phyloP scores from a whole-genome alignment of 2,888 invertebrate species.

The Steinernema hermaphroditum region DNA sequence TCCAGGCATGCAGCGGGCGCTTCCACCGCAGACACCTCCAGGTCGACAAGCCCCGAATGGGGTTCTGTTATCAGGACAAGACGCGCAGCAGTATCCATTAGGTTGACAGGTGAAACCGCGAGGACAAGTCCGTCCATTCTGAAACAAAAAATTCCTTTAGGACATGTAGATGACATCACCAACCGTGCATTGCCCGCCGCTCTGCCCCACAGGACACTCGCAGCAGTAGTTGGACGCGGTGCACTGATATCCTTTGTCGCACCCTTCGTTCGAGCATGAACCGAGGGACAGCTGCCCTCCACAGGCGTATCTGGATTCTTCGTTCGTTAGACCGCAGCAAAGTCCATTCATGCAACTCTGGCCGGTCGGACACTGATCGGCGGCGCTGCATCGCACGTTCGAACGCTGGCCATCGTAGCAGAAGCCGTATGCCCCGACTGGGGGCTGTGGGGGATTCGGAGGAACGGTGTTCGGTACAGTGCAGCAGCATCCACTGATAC shows the following conservation, averaged over 20 bases:
- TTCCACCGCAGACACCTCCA: constrained; percentile 58
- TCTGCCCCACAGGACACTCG: constrained; percentile 60
- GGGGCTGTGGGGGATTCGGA: neutral
- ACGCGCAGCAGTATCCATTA: constrained; percentile 61
- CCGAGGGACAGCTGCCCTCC: constrained; percentile 56
- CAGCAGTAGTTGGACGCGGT: constrained; percentile 63
- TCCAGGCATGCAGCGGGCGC: constrained; percentile 39
- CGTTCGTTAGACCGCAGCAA: constrained; percentile 57
- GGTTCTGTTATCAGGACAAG: constrained; percentile 55
- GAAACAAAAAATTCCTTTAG: neutral
- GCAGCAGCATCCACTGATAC: constrained; percentile 58
- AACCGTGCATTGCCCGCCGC: constrained; percentile 58
- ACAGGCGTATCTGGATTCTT: constrained; percentile 58
- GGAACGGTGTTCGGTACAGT: constrained; percentile 51
- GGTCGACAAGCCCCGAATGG: constrained; percentile 55
- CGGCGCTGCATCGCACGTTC: constrained; percentile 55
- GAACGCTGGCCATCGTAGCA: constrained; percentile 60
- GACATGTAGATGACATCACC: constrained; percentile 20
- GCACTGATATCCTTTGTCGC: constrained; percentile 49
- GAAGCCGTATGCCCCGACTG: constrained; percentile 44
- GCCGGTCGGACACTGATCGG: constrained; percentile 53
- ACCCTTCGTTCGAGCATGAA: constrained; percentile 50
- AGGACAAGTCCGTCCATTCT: constrained; percentile 50
- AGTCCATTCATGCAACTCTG: constrained; percentile 62
- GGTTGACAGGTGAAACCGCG: constrained; percentile 55